phyloP scores from a whole-genome alignment of 2,113 vertebrate genomes.

The Rhinoptilus africanus region DNA sequence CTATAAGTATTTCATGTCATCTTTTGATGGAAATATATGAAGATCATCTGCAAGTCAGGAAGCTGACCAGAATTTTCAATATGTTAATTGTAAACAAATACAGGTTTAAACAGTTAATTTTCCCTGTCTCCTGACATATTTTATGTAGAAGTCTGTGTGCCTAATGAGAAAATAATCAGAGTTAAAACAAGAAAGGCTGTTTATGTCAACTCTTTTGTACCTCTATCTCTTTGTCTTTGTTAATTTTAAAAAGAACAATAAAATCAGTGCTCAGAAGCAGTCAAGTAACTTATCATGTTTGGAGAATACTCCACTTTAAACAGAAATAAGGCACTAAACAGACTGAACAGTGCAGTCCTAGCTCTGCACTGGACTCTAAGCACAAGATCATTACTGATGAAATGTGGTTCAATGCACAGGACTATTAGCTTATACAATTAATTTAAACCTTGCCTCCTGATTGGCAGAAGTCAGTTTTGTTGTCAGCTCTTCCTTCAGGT shows the following conservation, averaged over 20 bases:
- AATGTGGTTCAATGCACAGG: neutral
- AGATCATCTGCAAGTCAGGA: neutral
- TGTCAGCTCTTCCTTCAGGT: slow-evolving; percentile 85
- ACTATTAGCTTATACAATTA: neutral
- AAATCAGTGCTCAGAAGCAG: neutral
- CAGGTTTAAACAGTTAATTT: neutral
- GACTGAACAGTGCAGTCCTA: neutral
- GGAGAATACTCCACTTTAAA: neutral
- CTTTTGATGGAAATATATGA: neutral
- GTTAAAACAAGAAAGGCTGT: neutral
- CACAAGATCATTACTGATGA: neutral
- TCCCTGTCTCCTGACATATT: neutral
- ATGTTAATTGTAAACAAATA: neutral
- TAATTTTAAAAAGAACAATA: neutral
- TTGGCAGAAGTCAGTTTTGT: slow-evolving; percentile 84
- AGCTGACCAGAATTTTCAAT: neutral
- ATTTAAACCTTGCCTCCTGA: slow-evolving; percentile 80
- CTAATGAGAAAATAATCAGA: neutral
- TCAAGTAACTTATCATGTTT: neutral
- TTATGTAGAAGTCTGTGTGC: neutral
- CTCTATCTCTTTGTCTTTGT: neutral
- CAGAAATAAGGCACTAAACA: neutral
- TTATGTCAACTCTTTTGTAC: neutral
- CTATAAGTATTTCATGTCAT: neutral
- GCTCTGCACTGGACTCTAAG: neutral